Conservation (phyloP, 2,113 vertebrate genomes). For the Paracanthobrama guichenoti region DNA sequence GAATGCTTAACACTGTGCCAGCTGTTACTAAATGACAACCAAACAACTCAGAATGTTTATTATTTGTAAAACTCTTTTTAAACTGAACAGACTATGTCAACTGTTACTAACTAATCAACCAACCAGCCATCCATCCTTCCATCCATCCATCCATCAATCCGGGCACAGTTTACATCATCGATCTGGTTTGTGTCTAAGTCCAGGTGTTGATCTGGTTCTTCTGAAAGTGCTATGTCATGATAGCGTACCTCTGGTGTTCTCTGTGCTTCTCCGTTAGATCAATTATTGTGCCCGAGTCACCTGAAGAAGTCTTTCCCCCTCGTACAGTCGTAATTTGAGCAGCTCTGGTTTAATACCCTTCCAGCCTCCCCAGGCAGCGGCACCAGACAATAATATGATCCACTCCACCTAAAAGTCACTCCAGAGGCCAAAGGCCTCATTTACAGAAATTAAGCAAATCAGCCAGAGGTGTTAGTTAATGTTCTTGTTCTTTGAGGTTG, state of each 20-base stretch:
- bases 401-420: constrained; percentile 57
- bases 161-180: not conserved
- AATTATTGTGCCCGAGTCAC: not conserved
- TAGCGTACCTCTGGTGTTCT: not conserved
- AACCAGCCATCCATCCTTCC: too few relatives aligned
- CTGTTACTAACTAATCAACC: too few relatives aligned
- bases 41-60: not conserved
- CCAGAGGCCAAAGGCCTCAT: constrained; percentile 59
- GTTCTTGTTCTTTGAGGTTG: constrained; percentile 43
- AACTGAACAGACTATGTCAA: too few relatives aligned
- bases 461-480: constrained; percentile 62
- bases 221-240: constrained; percentile 1
- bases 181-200: not conserved
- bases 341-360: constrained; percentile 43
- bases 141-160: too few relatives aligned
- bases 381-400: constrained; percentile 54
- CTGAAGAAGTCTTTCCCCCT: not conserved
- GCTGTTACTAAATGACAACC: too few relatives aligned
- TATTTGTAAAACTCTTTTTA: too few relatives aligned
- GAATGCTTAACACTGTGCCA: too few relatives aligned
- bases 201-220: not conserved
- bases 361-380: constrained; percentile 27
- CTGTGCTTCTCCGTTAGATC: not conserved
- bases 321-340: not conserved
- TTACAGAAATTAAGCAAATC: constrained; percentile 62